phyloP scores from a whole-genome alignment of 2,797 vertebrate genomes.

The Pseudopleuronectes americanus region DNA sequence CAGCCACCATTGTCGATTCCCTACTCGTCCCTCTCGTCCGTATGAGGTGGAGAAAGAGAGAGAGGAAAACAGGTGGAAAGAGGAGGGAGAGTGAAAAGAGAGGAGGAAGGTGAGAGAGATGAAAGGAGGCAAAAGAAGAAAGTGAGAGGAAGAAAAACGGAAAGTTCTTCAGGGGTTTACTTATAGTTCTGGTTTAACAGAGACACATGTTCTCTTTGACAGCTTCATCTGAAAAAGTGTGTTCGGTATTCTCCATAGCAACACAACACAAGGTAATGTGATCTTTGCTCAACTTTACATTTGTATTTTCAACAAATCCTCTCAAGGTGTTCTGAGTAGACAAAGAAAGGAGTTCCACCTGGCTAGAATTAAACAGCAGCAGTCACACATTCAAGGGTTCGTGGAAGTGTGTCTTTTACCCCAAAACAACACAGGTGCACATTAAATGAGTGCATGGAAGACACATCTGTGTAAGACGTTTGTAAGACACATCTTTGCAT shows the following conservation, averaged over 20 bases:
- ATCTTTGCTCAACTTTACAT: not conserved
- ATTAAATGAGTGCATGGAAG: too few species aligned
- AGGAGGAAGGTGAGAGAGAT: slow-evolving; percentile 17
- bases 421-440: too few species aligned
- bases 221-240: not conserved
- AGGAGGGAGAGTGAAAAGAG: not conserved
- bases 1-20: slow-evolving; percentile 71
- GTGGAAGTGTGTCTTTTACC: too few species aligned
- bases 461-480: too few species aligned
- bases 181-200: not conserved
- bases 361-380: not conserved
- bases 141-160: slow-evolving; percentile 18
- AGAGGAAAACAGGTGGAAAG: slow-evolving; percentile 43
- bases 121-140: slow-evolving; percentile 4
- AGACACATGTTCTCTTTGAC: slow-evolving; percentile 9
- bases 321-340: not conserved
- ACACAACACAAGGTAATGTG: not conserved
- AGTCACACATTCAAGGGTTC: not conserved
- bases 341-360: not conserved
- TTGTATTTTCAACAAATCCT: not conserved
- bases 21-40: slow-evolving; percentile 50
- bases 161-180: slow-evolving; percentile 3
- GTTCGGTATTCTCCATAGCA: not conserved
- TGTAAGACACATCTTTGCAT: too few species aligned
- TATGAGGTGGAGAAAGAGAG: slow-evolving; percentile 38